Evolutionary conservation across 2,888 invertebrate species (phyloP).

Genomic region (Drosophila glabriapex): DNA sequence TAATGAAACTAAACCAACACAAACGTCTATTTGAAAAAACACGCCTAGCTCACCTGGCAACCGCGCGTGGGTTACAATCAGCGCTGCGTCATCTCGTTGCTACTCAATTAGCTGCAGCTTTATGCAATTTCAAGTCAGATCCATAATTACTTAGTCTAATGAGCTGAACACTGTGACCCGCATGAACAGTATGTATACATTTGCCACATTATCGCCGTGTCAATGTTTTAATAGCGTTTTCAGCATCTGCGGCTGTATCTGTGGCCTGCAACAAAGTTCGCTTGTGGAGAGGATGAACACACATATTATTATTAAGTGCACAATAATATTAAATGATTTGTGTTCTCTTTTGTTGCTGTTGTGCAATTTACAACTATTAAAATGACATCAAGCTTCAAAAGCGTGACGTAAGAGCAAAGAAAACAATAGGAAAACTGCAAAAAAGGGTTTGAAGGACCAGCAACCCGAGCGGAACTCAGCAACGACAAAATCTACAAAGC

Average conservation of each 20-base stretch:
- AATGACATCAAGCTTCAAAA: no score
- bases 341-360: no score
- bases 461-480: no score
- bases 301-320: not conserved
- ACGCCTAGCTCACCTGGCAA: no score
- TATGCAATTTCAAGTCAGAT: not conserved
- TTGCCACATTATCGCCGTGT: not conserved
- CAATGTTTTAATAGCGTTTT: not conserved
- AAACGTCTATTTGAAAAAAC: not conserved
- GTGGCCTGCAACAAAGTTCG: not conserved
- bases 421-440: no score
- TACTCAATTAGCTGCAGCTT: not conserved
- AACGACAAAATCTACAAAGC: no score
- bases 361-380: no score
- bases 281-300: not conserved
- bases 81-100: not conserved
- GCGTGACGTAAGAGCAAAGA: no score
- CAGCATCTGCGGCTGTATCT: not conserved
- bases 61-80: not conserved
- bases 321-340: no score
- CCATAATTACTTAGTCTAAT: not conserved
- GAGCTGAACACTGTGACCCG: not conserved
- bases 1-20: not conserved
- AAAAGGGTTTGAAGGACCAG: no score
- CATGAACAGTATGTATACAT: not conserved